Evolutionary conservation across 2,113 vertebrate genomes (phyloP), one percentile per base, ranked within the genome.

Genomic region (Gadus chalcogrammus): DNA sequence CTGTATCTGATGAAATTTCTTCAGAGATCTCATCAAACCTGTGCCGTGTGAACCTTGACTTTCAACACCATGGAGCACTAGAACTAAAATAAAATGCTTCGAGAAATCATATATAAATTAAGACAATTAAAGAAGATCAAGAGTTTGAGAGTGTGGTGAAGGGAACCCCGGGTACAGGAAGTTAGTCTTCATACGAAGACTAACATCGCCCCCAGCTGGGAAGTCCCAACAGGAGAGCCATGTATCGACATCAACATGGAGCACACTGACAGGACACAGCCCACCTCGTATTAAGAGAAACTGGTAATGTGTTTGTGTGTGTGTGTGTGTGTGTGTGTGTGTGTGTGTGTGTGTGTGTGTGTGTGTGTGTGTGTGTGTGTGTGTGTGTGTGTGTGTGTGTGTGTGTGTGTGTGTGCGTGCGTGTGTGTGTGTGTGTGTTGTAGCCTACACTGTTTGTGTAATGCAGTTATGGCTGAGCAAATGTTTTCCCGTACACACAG

Each of bases 181-280:
- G n/a, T 3, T 3, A 9, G 18, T 20, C 56, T 16, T 70, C 64
- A 82, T 79, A 71, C 52, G 75, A 80, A 80, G 88, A 85, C 84
- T 88, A 84, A 88, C 58, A 88, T 83, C 84, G 83, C 88, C 89
- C 88, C 90, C 90, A 88, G 67, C 82, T 90, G 89, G 88, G 76
- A 72, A 64, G 83, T 65, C 18, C 63, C 42, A 35, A 68, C 69
- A 4, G 38, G 70, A 64, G 60, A 76, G 75, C 42, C 11, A 13
- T 12, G 42, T 48, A 48, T 48, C 42, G 12, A 48, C 42, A 48
- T 48, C 11, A 48, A 9, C 42, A 48, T 48, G 42, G 8, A 48
- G 42, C 42, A 48, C 42, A 13, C 42, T 3, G 31, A 35, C 31
- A 7, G 31, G 31, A 2, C 6, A 7, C 6, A 35, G 31, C 31